Base-by-base conservation (phyloP, 2,888 invertebrate species). In the Flexamia atlantica region DNA sequence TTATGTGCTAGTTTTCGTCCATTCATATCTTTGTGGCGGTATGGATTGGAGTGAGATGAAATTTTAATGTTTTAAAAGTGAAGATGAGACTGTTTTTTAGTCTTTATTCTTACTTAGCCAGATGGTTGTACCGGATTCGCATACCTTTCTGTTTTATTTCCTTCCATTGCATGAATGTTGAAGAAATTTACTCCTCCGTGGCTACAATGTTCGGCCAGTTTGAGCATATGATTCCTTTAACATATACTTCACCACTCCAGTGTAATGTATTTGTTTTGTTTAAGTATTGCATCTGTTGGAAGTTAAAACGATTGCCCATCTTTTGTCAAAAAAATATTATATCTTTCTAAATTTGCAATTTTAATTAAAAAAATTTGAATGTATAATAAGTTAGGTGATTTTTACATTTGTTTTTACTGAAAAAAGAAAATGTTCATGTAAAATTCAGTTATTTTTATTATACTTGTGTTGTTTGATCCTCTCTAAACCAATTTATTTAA, bases 151-250 rank as follows among this genome's bases (percentile, higher is more conserved):
- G 72, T 72, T 72, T 5, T 2, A 12, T 72, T 40, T 40, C 28
- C 23, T 72, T 36, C 42, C 72, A 40, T 23, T 72, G 40, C 20
- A 23, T 72, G 72, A 72, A 72, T 36, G 40, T 40, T 20, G 40
- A 40, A 64, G 64, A 64, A 17, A 28, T 64, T 28, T 28, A 12
- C 57, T 57, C 57, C 2, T 57, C 57, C 23, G 20, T 36, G 32
- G 30, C 68, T 3, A 40, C 72, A 10, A 72, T 72, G 72, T 72
- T 72, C 17, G 72, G 72, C 20, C 72, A 72, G 40, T 72, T 40
- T 28, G 72, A 72, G 23, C 72, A 40, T 72, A 40, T 72, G 72
- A 40, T 72, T 40, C 72, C 72, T 3, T 40, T 42, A 40, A 72
- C 25, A 17, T 64, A 64, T 17, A 64, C 64, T 28, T 28, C 64